Conservation (phyloP, 2,797 vertebrate species). For the Microchirus variegatus region DNA sequence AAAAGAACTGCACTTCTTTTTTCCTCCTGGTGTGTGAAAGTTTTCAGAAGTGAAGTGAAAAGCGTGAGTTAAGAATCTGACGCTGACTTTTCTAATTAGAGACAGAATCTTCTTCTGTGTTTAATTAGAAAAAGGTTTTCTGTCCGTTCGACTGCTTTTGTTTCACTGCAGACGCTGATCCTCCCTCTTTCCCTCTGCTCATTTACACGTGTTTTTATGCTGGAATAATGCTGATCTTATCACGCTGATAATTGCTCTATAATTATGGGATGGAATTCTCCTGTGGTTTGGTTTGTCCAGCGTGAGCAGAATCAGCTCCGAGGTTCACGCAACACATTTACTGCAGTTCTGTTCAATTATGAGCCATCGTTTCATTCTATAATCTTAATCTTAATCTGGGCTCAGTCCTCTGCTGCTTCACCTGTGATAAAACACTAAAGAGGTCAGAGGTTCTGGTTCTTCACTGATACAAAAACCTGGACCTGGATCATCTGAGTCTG, state of each 20-base stretch:
- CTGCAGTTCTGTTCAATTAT: too few species aligned
- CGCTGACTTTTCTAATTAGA: conserved; percentile 80
- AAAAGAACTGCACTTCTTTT: too few species aligned
- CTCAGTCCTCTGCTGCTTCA: too few species aligned
- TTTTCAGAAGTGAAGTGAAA: conserved; percentile 44
- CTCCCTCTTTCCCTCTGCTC: too few species aligned
- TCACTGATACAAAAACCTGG: too few species aligned
- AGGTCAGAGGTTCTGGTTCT: too few species aligned
- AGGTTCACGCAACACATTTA: conserved; percentile 50
- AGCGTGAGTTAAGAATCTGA: conserved; percentile 71
- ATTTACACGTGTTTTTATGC: conserved; percentile 69
- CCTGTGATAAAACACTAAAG: too few species aligned
- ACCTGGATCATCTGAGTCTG: too few species aligned
- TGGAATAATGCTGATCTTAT: conserved; percentile 78
- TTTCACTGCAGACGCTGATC: too few species aligned
- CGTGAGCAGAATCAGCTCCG: conserved; percentile 69
- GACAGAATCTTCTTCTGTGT: conserved; percentile 66
- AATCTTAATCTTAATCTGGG: too few species aligned
- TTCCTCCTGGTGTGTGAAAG: conserved; percentile 25
- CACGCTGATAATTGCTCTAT: conserved; percentile 74
- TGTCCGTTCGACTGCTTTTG: conserved; percentile 73
- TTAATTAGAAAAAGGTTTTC: conserved; percentile 79
- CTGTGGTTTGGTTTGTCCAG: conserved; percentile 63
- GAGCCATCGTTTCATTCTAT: too few species aligned
- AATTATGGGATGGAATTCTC: conserved; percentile 81